A percentile compares a stretch with the other conserved stretches of the same genome.
phyloP scores from a whole-genome alignment of 2,888 invertebrate genomes.

The Apodemia mormo region DNA sequence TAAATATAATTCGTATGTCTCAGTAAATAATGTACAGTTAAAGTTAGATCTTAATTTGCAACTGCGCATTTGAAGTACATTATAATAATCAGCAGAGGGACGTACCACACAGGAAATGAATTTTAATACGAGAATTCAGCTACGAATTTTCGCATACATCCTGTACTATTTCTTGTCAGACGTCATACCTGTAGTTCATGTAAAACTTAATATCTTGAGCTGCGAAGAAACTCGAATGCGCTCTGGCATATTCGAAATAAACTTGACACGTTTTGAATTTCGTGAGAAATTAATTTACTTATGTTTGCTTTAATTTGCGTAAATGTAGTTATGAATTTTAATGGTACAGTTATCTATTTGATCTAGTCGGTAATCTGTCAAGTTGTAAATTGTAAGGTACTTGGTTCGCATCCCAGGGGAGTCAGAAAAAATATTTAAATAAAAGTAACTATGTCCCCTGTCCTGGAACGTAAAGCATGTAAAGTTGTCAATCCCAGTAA shows the following conservation, averaged over 20 bases:
- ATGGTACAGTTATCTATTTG: too few species aligned
- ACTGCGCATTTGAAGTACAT: background rate
- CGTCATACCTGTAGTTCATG: constrained; percentile 4
- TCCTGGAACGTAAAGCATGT: too few species aligned
- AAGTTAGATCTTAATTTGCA: background rate
- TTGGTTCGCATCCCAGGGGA: too few species aligned
- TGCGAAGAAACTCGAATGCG: constrained; percentile 7
- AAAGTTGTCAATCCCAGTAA: too few species aligned
- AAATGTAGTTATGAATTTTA: background rate
- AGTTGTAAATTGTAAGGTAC: too few species aligned
- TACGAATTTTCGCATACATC: constrained; percentile 1
- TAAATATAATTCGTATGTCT: too few species aligned
- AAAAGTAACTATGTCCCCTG: too few species aligned
- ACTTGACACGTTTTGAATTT: constrained; percentile 1
- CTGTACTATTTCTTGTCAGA: background rate
- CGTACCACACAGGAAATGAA: background rate
- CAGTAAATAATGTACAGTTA: background rate
- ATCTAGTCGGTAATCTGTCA: too few species aligned
- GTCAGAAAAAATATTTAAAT: too few species aligned
- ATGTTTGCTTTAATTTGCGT: background rate
- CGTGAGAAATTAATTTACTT: background rate
- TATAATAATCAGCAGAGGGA: background rate
- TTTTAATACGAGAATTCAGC: background rate
- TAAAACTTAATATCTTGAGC: constrained; percentile 13
- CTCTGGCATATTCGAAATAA: background rate